Evolutionary conservation across 2,888 invertebrate genomes (phyloP), one percentile per base, ranked within the genome.

Genomic region (Timema cristinae): DNA sequence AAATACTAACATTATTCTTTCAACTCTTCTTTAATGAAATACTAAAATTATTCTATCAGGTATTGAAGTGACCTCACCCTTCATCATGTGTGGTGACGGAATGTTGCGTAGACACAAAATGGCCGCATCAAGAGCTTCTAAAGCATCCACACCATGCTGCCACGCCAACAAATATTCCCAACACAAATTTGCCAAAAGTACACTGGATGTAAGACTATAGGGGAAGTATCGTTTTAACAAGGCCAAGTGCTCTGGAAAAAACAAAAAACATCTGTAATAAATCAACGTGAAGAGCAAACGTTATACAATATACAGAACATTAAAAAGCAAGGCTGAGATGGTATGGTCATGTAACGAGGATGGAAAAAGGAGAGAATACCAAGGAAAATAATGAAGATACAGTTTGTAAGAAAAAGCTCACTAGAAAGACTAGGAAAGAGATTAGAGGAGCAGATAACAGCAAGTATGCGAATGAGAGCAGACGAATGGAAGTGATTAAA

Each of bases 81-180:
- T 79, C 75, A 87, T 85, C 77, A 93, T 85, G 75, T 88, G 86
- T 50, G 87, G 83, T 81, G 90, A 87, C 15, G 88, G 86, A 78
- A 94, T 88, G 75, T 86, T 84, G 70, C 85, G 84, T 68, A 95
- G 83, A 79, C 92, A 93, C 69, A 84, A 84, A 7, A 95, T 78
- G 0, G 92, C 90, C n/a, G 91, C 89, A 75, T 88, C 86, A 51
- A 97, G 84, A 77, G 89, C 85, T 13, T 86, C 84, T 7, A 91
- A 83, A n/a, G 48, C 48, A 66, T 89, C 85, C 74, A 90, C 86
- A 76, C 91, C 88, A 81, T 91, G 93, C 79, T 93, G 92, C 96
- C 97, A 97, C 69, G 88, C 87, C 76, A 92, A 87, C 70, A 93
- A 90, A 80, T 93, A 95, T 81, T 97, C 96, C 97, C 97, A 97